These are phyloP conservation scores for Monopterus albus DNA, from an alignment of 2,113 vertebrate species.

Conservation along the genomic window DNA sequence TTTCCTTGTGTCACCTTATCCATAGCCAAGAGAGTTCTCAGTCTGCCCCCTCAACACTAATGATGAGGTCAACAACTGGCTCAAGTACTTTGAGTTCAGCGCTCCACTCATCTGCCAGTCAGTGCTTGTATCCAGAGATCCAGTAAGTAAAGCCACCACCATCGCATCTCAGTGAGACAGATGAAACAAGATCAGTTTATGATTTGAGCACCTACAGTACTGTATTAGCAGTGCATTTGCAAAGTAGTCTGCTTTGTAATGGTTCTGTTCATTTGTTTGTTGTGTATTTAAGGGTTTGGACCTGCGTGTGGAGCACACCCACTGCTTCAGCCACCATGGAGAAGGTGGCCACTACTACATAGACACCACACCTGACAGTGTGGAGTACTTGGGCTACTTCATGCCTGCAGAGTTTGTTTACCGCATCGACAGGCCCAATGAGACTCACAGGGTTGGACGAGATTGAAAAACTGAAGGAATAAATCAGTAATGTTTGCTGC, in stretches of 20 bases:
- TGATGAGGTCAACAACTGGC: conserved; percentile 92
- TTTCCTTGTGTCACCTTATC: conserved; percentile 28
- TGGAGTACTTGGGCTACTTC: conserved; percentile 93
- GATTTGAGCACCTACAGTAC: not conserved
- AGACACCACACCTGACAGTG: conserved; percentile 91
- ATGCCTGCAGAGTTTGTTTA: conserved; percentile 91
- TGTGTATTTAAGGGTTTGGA: conserved; percentile 88
- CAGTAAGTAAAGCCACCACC: conserved; percentile 83
- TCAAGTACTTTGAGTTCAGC: conserved; percentile 92
- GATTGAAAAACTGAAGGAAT: conserved; percentile 75
- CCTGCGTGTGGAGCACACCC: conserved; percentile 93
- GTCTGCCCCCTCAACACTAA: conserved; percentile 88
- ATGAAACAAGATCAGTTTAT: not conserved
- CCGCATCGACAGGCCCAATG: conserved; percentile 89
- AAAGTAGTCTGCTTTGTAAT: not conserved
- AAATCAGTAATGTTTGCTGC: not conserved
- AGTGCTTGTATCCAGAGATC: conserved; percentile 94
- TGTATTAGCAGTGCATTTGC: not conserved
- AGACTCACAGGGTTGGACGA: conserved; percentile 86
- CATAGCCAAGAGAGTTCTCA: conserved; percentile 92
- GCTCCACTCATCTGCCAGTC: conserved; percentile 94
- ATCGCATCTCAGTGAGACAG: not conserved
- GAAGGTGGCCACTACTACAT: conserved; percentile 96
- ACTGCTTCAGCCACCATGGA: conserved; percentile 94
- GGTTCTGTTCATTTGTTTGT: not conserved